These are phyloP conservation scores for Eupithecia exiguata DNA, from an alignment of 2,888 invertebrate species.

Conservation along the genomic window DNA sequence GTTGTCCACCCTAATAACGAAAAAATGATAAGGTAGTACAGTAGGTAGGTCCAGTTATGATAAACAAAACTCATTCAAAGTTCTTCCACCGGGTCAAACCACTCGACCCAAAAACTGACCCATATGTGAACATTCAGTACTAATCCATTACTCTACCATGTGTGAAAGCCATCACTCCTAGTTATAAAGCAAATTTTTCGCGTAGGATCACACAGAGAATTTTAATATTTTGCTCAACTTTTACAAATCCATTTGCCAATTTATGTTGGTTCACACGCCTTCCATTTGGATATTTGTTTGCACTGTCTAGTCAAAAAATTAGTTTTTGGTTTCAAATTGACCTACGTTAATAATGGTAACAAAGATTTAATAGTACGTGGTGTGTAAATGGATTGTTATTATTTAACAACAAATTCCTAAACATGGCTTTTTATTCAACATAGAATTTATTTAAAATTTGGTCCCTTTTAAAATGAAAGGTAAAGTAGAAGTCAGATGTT, in stretches of 20 bases:
- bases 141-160: constrained; percentile 12
- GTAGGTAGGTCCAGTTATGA: too few species aligned
- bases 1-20: background rate
- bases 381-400: too few species aligned
- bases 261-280: background rate
- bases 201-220: background rate
- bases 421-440: background rate
- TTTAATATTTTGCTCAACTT: background rate
- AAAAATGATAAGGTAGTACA: too few species aligned
- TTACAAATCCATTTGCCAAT: constrained; percentile 1
- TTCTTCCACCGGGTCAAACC: background rate
- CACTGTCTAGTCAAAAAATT: background rate
- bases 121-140: background rate
- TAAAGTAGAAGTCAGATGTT: background rate
- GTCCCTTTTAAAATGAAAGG: constrained; percentile 6
- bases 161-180: constrained; percentile 17
- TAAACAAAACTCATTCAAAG: background rate
- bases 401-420: too few species aligned
- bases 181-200: constrained; percentile 13
- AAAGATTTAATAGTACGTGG: too few species aligned
- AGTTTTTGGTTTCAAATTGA: background rate
- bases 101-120: constrained; percentile 12
- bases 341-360: too few species aligned
- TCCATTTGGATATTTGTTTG: background rate
- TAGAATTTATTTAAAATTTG: background rate